Conservation (phyloP, 2,113 vertebrate species). For the Zosterops borbonicus region DNA sequence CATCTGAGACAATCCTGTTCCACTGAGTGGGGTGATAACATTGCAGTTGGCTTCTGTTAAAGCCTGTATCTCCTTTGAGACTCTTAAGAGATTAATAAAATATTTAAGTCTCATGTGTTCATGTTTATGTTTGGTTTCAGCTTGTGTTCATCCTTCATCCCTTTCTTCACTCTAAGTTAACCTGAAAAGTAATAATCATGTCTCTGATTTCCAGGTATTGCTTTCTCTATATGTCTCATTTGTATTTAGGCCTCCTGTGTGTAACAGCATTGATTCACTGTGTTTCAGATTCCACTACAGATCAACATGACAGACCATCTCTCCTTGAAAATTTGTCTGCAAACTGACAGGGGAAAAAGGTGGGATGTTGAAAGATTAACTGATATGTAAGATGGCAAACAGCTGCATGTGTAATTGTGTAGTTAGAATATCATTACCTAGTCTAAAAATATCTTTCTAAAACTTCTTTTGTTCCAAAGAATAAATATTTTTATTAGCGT, state of each 20-base stretch:
- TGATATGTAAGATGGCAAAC: not conserved
- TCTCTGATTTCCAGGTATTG: not conserved
- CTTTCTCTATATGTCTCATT: not conserved
- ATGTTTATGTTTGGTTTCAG: not conserved
- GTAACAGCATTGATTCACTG: not conserved
- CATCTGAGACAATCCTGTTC: not conserved
- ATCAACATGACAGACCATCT: not conserved
- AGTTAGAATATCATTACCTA: not conserved
- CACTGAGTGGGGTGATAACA: accelerated
- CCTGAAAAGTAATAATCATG: not conserved
- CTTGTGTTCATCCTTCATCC: not conserved
- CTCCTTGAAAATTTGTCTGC: not conserved
- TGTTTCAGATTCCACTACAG: not conserved
- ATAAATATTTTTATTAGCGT: not conserved
- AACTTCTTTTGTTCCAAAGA: not conserved
- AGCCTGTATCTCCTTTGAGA: not conserved
- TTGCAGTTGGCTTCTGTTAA: not conserved
- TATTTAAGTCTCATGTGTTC: not conserved
- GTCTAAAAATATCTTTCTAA: not conserved
- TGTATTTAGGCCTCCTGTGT: not conserved
- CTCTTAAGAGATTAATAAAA: not conserved
- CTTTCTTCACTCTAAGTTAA: not conserved
- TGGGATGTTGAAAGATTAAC: not conserved
- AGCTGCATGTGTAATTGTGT: not conserved
- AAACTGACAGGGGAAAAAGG: not conserved